Percentiles rank a stretch among this genome's conserved stretches.
Conservation (phyloP, 2,113 vertebrate species). For the Oryctolagus cuniculus region mOryCun1.1 NC_091444.1:57108501-57109000, state of each 20-base stretch:
- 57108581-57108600: not conserved
- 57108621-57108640: not conserved
- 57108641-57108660: too few species aligned
- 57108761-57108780: not conserved
- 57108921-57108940: not conserved
- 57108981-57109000: not conserved
- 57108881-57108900: too few species aligned
- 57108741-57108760: not conserved
- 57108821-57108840: not conserved
- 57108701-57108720: not conserved
- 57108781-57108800: not conserved
- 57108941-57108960: not conserved
- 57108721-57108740: not conserved
- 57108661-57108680: not conserved
- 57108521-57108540: not conserved
- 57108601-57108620: not conserved
- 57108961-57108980: not conserved
- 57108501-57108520: not conserved
- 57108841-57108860: not conserved
- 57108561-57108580: not conserved
- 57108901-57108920: not conserved
- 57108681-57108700: not conserved
- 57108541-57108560: not conserved
- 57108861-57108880: not conserved
- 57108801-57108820: not conserved